Percentiles rank a stretch among this genome's conserved stretches.
phyloP scores from a whole-genome alignment of 2,888 invertebrate genomes.

The Cybosia mesomella region DNA sequence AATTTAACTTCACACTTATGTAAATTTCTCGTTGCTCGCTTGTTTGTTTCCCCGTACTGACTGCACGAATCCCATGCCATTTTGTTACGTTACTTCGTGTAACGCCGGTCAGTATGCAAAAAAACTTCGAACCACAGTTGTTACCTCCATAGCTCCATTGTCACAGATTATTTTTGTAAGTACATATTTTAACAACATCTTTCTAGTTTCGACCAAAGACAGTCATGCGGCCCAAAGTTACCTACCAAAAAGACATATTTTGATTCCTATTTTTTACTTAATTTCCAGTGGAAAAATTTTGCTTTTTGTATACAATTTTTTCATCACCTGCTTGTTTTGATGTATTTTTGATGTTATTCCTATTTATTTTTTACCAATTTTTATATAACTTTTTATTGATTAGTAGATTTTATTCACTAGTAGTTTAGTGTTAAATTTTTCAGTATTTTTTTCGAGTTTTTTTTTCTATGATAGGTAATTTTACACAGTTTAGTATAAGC shows the following conservation, averaged over 20 bases:
- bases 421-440: conserved; percentile 67
- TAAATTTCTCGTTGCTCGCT: too few species aligned
- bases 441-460: conserved; percentile 71
- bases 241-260: conserved; percentile 78
- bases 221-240: conserved; percentile 73
- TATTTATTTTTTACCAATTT: conserved; percentile 79
- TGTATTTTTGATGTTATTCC: conserved; percentile 80
- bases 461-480: conserved; percentile 53
- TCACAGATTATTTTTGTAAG: conserved; percentile 50
- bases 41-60: too few species aligned
- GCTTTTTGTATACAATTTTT: conserved; percentile 63
- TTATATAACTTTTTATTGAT: conserved; percentile 76
- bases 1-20: too few species aligned
- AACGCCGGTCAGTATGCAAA: too few species aligned
- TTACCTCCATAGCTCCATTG: conserved; percentile 26
- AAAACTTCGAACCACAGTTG: conserved; percentile 17
- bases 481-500: conserved; percentile 71
- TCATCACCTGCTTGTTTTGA: conserved; percentile 73
- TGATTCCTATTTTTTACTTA: conserved; percentile 74
- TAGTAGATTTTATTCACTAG: conserved; percentile 62
- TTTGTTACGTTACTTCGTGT: neutral
- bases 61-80: too few species aligned
- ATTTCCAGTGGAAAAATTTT: conserved; percentile 62
- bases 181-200: conserved; percentile 59
- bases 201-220: conserved; percentile 74